Evolutionary conservation across 1,140 invertebrate species (phyloP), one percentile per base, ranked within the genome.

Genomic region (Spodoptera litura): DNA sequence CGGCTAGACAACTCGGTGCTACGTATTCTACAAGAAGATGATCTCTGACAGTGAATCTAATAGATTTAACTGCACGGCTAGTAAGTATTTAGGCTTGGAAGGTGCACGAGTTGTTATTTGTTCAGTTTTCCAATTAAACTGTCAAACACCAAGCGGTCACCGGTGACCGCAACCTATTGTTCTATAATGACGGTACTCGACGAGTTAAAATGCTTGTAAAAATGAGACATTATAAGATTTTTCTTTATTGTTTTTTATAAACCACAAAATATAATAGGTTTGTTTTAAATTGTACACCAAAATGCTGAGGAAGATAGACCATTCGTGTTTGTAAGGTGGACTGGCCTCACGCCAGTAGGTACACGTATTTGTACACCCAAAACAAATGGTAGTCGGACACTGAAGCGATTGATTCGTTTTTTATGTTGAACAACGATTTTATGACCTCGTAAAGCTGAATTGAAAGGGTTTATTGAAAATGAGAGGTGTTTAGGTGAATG

Each of bases 261-360:
- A 44, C 38, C 38, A 6, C 38, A 44, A 8, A 44, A 8, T 25
- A 13, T 68, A 53, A 61, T 49, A 59, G 15, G 27, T 53, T 35
- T 51, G 56, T 59, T 58, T 56, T 44, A 61, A 59, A 55, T 73
- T 49, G 49, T 73, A 73, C 49, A 52, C 4, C 49, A 27, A 68
- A 35, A 38, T 13, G 55, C 35, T 27, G 71, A 51, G 56, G 51
- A 31, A 31, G 38, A 56, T 11, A 25, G 71, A 31, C 25, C 70
- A 74, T 82, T 73, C 59, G 70, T 66, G 73, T 79, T 15, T 56
- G 66, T 35, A 52, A 81, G 82, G 79, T 83, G 68, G 59, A 44
- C 78, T 83, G 82, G 82, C 77, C 4, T 3, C 13, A 12, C 62
- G 82, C 82, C 82, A 83, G 38, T 62, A 59, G 4, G 55, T 58